Base-by-base conservation (phyloP, 2,113 vertebrate genomes). In the Anhinga rufa region DNA sequence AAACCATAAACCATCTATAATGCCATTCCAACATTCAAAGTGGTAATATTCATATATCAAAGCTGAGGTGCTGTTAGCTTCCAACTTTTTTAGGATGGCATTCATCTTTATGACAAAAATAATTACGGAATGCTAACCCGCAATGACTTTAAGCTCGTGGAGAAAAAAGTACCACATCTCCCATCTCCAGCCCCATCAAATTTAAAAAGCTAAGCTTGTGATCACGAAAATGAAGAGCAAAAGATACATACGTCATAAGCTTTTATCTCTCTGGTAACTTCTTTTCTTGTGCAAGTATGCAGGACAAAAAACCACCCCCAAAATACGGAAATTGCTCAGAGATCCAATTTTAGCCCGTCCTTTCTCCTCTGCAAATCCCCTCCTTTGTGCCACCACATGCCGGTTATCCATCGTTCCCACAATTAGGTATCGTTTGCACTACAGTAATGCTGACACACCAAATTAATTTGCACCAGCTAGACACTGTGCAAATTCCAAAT, bases 71-170 rank as follows among this genome's bases (percentile, higher is more conserved):
- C 91, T 89, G 69, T 6, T 83, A 75, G 75, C 86, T 94, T 96
- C 95, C 94, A 93, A 61, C 52, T 82, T 82, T 94, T 93, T 96
- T 65, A 91, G 95, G 92, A 76, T 90, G 94, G 88, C 88, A 96
- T 97, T 94, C 88, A 76, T 97, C 95, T 96, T 95, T 9, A 36
- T 95, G 97, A 95, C 95, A 94, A 96, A 94, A 97, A 89, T 94
- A 96, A 94, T 96, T 86, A 95, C 1, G 44, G 91, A 74, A 96
- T 86, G 86, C 36, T 81, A 65, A 96, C 91, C 92, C 78, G 83
- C 95, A 94, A 77, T 18, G 2, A 24, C 81, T 85, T 78, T 77
- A 40, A 46, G 46, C 61, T 86, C 2, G 0, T 4, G 4, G 17
- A 75, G 61, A 21, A 42, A 81, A 87, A 81, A 91, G 36, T 9